Evolutionary conservation across 2,113 vertebrate species (phyloP).

Genomic region (Chiloscyllium plagiosum): DNA sequence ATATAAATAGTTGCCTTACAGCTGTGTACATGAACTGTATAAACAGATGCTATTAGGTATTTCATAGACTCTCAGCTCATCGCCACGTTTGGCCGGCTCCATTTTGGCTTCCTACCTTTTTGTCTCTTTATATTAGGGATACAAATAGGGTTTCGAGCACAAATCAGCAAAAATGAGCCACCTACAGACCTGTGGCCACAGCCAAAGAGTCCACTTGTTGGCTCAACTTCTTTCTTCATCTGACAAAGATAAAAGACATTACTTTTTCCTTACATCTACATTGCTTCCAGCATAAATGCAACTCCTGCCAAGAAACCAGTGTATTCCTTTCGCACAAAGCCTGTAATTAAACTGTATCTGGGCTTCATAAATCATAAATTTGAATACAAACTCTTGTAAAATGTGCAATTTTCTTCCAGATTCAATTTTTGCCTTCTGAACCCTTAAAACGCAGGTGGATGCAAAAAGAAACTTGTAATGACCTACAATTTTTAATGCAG

Average conservation of each 20-base stretch:
- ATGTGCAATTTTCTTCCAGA: conserved; percentile 8
- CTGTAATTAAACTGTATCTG: background rate
- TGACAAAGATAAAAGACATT: conserved; percentile 14
- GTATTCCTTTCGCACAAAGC: background rate
- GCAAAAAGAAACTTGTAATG: background rate
- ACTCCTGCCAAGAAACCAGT: background rate
- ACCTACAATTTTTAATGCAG: background rate
- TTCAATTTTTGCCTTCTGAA: background rate
- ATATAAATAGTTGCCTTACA: background rate
- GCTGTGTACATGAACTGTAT: background rate
- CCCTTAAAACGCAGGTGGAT: background rate
- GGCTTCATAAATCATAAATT: conserved; percentile 16
- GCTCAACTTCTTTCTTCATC: background rate
- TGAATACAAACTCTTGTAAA: background rate
- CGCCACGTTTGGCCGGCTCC: background rate
- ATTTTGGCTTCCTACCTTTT: background rate
- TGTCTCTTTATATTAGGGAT: background rate
- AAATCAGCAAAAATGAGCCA: background rate
- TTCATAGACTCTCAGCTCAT: background rate
- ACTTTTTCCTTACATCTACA: background rate
- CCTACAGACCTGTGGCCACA: background rate
- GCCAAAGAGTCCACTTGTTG: background rate
- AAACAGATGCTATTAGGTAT: background rate
- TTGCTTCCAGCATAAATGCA: background rate
- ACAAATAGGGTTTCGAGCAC: background rate